Base-by-base conservation (phyloP, 2,888 invertebrate genomes). In the Trichacis sp. region DNA sequence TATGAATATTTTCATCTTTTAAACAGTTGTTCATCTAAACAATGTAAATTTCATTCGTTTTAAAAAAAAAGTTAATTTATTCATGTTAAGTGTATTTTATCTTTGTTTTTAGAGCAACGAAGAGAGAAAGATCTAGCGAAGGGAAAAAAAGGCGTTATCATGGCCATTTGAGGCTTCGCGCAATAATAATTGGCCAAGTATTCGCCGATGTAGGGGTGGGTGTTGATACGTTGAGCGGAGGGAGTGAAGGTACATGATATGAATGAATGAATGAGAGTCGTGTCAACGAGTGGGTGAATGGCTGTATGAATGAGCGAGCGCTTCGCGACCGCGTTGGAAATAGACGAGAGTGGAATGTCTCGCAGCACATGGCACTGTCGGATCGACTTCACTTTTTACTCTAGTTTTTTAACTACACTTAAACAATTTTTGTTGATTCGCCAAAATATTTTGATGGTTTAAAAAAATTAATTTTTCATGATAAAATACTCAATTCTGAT, bases 201-300 rank as follows among this genome's bases (percentile, higher is more conserved):
- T 68, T 68, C 60, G 63, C 55, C 63, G 64, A 60, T 64, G 64
- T 54, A 59, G 46, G 61, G 60, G 57, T 67, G 64, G 61, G 68
- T 68, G 68, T 68, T 64, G 64, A 61, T 61, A 68, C 54, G 64
- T 59, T 24, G 57, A 45, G 40, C 50, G 53, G 60, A 64, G 58
- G 61, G 60, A 60, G 63, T 42, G 50, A 55, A 24, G 52, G 47
- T 63, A 24, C 8, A 62, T 52, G n/a, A n/a, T n/a, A n/a, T n/a
- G n/a, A n/a, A n/a, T n/a, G 52, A 67, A 62, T 69, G 62, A 68
- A 68, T 62, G 62, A 62, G 59, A 67, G 67, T 60, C 67, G 60
- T 67, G 64, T 67, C 69, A 48, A 56, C 55, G 69, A 67, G 64
- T 64, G 67, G 67, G 69, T 67, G 67, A 70, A 68, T 54, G 69